These are phyloP conservation scores for Diarsia brunnea DNA, from an alignment of 2,888 invertebrate genomes.

Conservation along the genomic window DNA sequence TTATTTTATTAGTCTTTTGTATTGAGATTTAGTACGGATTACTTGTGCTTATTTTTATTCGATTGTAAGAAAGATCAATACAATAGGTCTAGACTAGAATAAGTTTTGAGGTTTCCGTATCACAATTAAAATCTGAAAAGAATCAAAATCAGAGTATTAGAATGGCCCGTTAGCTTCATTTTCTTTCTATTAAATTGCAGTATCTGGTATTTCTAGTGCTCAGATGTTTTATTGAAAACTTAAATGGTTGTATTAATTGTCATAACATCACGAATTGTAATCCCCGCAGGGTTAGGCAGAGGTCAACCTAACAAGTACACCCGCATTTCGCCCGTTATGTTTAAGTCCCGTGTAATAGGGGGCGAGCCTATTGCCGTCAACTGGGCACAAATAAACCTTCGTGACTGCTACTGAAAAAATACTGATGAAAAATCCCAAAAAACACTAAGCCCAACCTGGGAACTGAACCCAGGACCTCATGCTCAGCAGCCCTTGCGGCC, in stretches of 20 bases:
- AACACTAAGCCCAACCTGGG: too few species aligned
- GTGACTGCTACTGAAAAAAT: too few species aligned
- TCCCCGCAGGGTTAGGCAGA: too few species aligned
- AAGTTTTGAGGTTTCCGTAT: background rate
- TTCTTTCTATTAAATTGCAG: slow-evolving; percentile 2
- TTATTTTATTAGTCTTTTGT: slow-evolving; percentile 35
- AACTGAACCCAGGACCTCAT: too few species aligned
- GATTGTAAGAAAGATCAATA: background rate
- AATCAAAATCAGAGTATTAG: background rate
- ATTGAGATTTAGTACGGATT: slow-evolving; percentile 1
- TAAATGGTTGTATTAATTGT: background rate
- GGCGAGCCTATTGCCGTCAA: too few species aligned
- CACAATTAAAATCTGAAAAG: background rate
- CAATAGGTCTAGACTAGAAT: background rate
- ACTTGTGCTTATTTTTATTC: background rate
- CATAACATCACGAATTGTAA: too few species aligned
- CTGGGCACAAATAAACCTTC: too few species aligned
- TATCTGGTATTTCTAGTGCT: background rate
- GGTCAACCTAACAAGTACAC: too few species aligned
- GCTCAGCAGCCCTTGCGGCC: too few species aligned
- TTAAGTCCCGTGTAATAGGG: too few species aligned
- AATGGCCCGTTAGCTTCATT: background rate
- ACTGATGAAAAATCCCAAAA: too few species aligned
- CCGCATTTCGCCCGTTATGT: too few species aligned
- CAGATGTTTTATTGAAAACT: background rate